A percentile compares a stretch with the other conserved stretches of the same genome.
These are phyloP conservation scores for Thereva nobilitata DNA, from an alignment of 2,888 invertebrate species.

Conservation along the genomic window DNA sequence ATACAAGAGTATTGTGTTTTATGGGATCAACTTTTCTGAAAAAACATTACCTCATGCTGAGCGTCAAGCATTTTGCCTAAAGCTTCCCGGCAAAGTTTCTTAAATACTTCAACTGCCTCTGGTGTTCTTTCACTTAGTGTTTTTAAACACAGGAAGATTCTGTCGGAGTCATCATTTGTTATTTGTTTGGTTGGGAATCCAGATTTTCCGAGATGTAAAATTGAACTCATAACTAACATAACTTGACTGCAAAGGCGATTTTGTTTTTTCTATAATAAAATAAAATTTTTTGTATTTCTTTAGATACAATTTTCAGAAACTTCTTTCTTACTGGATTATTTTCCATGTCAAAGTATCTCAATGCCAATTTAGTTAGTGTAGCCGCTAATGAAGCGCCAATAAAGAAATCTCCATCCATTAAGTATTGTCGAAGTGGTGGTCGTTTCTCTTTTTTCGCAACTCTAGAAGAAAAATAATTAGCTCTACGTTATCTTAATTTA, in stretches of 20 bases:
- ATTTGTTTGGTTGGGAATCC: constrained; percentile 73
- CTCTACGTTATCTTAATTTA: too few species aligned
- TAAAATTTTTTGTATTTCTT: too few species aligned
- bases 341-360: constrained; percentile 66
- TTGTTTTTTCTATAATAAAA: constrained; percentile 50
- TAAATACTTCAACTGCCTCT: constrained; percentile 72
- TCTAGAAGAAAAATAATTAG: constrained; percentile 48
- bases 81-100: constrained; percentile 73
- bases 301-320: too few species aligned
- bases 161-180: constrained; percentile 94
- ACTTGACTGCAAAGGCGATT: constrained; percentile 76
- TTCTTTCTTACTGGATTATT: constrained; percentile 48
- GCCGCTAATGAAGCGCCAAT: constrained; percentile 91
- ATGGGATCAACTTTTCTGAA: neutral
- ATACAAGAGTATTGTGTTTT: neutral
- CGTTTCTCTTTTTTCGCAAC: constrained; percentile 69
- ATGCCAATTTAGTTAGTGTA: constrained; percentile 86
- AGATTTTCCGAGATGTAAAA: constrained; percentile 84
- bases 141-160: constrained; percentile 79
- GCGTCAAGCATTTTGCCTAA: constrained; percentile 82
- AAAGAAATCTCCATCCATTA: constrained; percentile 95
- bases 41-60: constrained; percentile 66
- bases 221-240: constrained; percentile 84
- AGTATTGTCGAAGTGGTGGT: constrained; percentile 81
- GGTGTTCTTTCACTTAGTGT: constrained; percentile 72